Base-by-base conservation (phyloP, 2,888 invertebrate genomes). In the Stenchaetothrips biformis region DNA sequence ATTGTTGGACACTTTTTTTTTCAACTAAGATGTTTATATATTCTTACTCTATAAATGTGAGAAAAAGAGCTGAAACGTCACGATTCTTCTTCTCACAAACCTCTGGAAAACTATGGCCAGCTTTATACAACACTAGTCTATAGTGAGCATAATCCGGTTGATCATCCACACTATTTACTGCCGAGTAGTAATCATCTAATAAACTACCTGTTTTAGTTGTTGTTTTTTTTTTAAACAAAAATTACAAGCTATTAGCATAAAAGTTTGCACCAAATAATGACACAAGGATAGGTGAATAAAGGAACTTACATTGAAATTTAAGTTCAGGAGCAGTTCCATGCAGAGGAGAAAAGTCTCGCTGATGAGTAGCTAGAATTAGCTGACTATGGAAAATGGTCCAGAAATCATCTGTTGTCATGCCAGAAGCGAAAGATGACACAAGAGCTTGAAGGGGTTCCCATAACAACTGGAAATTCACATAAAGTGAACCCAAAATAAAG, bases 391-490 rank as follows among this genome's bases (percentile, higher is more conserved):
- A 95, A 67, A 92, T 87, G 0, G 88, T 87, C 95, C 95, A 96
- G 87, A 95, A 95, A 48, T 89, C 88, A n/a, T 90, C 87, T 0
- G 87, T 84, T 0, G 88, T 85, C 84, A 93, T 86, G 0, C 90
- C 89, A 84, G 89, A 89, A 0, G 95, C 94, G 85, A 94, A 94
- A 0, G 92, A 90, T 1, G 92, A 90, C 78, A 98, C 91, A 74
- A 96, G 89, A 84, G 93, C 91, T 21, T 90, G 88, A 0, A 94
- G 89, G 0, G 97, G 95, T 82, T 94, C 93, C 98, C 98, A 98
- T 0, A 98, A 86, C 18, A 96, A 88, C 83, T 94, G 93, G 85
- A 98, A 97, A 86, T 97, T 97, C 27, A 94, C 89, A 86, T 94
- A 95, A 79, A 97, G 88, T 81, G 92, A 90, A 2, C 97, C 96